Conservation (phyloP, 2,888 invertebrate genomes). For the Prionchulus punctatus region DNA sequence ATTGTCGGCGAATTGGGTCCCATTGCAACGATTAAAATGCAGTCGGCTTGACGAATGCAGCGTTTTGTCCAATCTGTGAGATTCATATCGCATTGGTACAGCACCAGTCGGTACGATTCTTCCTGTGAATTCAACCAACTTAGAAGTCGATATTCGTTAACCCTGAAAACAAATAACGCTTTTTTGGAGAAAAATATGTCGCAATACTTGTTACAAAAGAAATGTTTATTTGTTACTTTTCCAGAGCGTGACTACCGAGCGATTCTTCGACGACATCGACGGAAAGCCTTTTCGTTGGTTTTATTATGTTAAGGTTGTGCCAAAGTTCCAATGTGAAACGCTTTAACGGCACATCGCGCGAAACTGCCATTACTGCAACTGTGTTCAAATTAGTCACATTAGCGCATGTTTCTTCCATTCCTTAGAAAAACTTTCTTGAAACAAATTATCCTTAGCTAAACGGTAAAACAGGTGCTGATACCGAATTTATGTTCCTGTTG, state of each 20-base stretch:
- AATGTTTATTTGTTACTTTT: no score
- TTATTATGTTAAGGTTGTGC: constrained; percentile 76
- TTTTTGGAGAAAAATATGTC: no score
- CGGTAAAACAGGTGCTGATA: background rate
- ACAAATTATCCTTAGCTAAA: background rate
- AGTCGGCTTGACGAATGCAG: constrained; percentile 89
- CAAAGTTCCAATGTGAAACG: constrained; percentile 90
- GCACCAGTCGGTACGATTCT: constrained; percentile 78
- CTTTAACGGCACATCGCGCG: constrained; percentile 86
- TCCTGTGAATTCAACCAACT: constrained; percentile 99
- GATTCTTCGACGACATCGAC: constrained; percentile 40
- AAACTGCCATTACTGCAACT: constrained; percentile 83
- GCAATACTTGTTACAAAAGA: no score
- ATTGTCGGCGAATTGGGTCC: constrained; percentile 61
- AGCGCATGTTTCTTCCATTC: background rate
- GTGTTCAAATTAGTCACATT: constrained; percentile 58
- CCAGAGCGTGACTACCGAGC: background rate
- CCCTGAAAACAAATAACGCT: background rate
- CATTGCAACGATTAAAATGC: constrained; percentile 82
- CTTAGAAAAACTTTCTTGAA: background rate
- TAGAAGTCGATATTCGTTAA: constrained; percentile 44
- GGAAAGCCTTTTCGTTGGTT: constrained; percentile 52
- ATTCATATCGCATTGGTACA: constrained; percentile 87
- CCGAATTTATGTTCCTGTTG: background rate
- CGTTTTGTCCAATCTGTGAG: constrained; percentile 86